Conservation (phyloP, 2,797 vertebrate genomes). For the Lophius americanus region DNA sequence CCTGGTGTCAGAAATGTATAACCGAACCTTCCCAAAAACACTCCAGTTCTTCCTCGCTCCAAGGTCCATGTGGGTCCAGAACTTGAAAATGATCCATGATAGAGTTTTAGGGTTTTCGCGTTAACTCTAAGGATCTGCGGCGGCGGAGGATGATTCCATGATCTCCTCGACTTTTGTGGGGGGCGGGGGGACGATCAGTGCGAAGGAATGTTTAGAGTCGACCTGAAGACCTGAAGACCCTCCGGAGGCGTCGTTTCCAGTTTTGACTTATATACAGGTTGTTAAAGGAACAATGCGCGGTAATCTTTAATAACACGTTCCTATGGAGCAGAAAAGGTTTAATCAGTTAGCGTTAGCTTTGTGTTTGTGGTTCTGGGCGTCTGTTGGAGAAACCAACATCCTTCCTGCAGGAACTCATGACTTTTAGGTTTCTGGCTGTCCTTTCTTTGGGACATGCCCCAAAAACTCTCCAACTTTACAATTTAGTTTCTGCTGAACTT, state of each 20-base stretch:
- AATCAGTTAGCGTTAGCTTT: conserved; percentile 30
- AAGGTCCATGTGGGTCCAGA: too few relatives aligned
- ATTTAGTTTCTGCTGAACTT: conserved; percentile 17
- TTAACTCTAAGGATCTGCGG: conserved; percentile 29
- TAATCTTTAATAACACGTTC: conserved; percentile 43
- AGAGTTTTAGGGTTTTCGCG: too few relatives aligned
- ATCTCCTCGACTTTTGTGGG: background rate
- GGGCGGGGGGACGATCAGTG: conserved; percentile 46
- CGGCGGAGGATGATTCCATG: conserved; percentile 9
- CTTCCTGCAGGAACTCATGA: conserved; percentile 2
- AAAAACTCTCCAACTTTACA: conserved; percentile 4
- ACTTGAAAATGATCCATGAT: too few relatives aligned
- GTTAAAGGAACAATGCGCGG: conserved; percentile 42
- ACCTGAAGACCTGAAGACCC: background rate
- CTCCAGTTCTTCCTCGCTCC: too few relatives aligned
- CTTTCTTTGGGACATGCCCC: conserved; percentile 10
- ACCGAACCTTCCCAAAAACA: too few relatives aligned
- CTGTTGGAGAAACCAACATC: background rate
- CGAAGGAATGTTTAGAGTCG: conserved; percentile 55
- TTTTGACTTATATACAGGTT: conserved; percentile 49
- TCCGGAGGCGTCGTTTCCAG: conserved; percentile 45
- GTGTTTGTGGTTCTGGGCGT: background rate
- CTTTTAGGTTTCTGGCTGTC: conserved; percentile 33
- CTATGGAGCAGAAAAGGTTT: conserved; percentile 29
- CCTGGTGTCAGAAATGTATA: too few relatives aligned